These are phyloP conservation scores for Aspiorhynchus laticeps DNA, from an alignment of 2,113 vertebrate genomes.

Conservation along the genomic window DNA sequence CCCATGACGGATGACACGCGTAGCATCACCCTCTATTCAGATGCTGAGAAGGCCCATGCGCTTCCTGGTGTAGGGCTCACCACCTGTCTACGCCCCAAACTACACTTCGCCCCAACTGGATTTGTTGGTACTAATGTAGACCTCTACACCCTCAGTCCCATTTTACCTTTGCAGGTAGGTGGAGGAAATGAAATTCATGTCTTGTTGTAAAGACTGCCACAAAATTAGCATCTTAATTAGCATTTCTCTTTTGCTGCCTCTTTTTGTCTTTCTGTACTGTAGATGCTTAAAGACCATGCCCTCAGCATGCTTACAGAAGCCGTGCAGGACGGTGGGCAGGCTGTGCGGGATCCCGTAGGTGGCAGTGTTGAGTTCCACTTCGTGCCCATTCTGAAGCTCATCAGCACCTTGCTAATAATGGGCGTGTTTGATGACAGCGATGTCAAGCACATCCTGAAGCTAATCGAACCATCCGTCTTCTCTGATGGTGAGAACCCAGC, in stretches of 20 bases:
- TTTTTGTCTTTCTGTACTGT: conserved; percentile 21
- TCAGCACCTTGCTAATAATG: conserved; percentile 91
- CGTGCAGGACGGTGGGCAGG: conserved; percentile 87
- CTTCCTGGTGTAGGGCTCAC: conserved; percentile 87
- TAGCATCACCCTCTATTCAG: conserved; percentile 81
- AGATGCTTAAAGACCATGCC: conserved; percentile 86
- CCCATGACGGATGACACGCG: conserved; percentile 88
- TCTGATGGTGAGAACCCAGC: conserved; percentile 64
- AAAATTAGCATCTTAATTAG: not conserved
- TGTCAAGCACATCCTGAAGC: conserved; percentile 86
- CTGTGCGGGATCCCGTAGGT: conserved; percentile 89
- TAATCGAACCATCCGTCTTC: conserved; percentile 93
- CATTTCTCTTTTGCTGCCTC: not conserved
- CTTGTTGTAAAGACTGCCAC: not conserved
- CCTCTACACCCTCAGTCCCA: conserved; percentile 82
- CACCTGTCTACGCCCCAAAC: conserved; percentile 85
- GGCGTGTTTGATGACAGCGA: conserved; percentile 87
- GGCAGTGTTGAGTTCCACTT: conserved; percentile 94
- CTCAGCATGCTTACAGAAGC: conserved; percentile 92
- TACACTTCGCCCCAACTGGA: conserved; percentile 84
- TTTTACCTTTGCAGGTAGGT: conserved; percentile 80
- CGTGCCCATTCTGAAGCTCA: conserved; percentile 90
- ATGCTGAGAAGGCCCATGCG: conserved; percentile 66
- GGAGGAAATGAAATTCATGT: not conserved
- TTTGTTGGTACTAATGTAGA: conserved; percentile 79